phyloP scores from a whole-genome alignment of 2,797 vertebrate genomes.

The Trachops cirrhosus region DNA sequence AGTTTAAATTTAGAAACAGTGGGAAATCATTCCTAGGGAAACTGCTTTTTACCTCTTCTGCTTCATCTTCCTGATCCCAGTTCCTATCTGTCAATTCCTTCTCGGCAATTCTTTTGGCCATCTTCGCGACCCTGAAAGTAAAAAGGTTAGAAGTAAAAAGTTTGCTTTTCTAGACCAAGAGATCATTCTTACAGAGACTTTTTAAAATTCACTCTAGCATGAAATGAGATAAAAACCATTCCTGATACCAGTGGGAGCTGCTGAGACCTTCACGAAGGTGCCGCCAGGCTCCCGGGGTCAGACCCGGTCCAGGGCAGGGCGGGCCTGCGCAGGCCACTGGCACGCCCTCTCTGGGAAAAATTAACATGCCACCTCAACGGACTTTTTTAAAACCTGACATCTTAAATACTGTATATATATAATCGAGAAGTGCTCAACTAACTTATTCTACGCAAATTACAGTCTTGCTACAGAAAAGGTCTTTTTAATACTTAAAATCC shows the following conservation, averaged over 20 bases:
- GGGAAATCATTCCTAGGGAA: neutral
- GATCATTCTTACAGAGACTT: neutral
- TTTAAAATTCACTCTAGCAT: neutral
- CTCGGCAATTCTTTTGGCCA: conserved; percentile 97
- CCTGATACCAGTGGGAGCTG: neutral
- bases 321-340: neutral
- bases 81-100: conserved; percentile 97
- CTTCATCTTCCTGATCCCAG: conserved; percentile 98
- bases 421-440: neutral
- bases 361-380: neutral
- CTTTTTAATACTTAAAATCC: conserved; percentile 21
- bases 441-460: neutral
- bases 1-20: neutral
- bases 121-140: conserved; percentile 79
- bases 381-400: neutral
- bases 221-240: neutral
- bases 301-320: fast-evolving
- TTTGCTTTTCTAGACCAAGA: neutral
- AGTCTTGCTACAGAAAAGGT: neutral
- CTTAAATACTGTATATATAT: neutral
- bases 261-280: fast-evolving
- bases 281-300: fast-evolving
- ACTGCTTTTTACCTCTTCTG: conserved; percentile 90
- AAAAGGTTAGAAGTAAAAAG: neutral
- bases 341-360: neutral